Percentiles rank a stretch among this genome's conserved stretches.
Evolutionary conservation across 2,888 invertebrate species (phyloP).

Genomic region (Plebejus argus): DNA sequence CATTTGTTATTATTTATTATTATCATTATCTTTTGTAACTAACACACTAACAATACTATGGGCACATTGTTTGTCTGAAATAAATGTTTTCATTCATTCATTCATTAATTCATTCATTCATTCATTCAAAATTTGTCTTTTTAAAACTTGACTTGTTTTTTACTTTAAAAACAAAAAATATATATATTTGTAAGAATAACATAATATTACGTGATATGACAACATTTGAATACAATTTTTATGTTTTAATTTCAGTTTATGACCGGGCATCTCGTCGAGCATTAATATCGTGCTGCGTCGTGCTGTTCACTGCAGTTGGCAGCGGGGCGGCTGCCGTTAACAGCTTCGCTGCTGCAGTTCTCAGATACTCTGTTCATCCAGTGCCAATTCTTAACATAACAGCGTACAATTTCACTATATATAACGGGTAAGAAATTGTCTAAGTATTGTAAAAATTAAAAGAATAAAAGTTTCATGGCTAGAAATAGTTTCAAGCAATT

Average conservation of each 20-base stretch:
- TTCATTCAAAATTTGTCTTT: too few relatives aligned
- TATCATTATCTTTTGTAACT: too few relatives aligned
- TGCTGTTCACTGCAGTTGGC: constrained; percentile 63
- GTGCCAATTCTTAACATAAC: constrained; percentile 65
- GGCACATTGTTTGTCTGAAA: too few relatives aligned
- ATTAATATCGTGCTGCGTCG: constrained; percentile 59
- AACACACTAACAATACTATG: too few relatives aligned
- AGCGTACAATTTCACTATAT: constrained; percentile 65
- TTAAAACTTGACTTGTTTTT: too few relatives aligned
- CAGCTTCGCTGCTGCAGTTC: constrained; percentile 70
- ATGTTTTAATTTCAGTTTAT: constrained; percentile 53
- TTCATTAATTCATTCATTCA: too few relatives aligned
- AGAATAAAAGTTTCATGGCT: too few relatives aligned
- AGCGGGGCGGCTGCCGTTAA: constrained; percentile 71
- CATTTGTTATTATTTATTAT: too few relatives aligned
- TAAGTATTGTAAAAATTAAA: not conserved
- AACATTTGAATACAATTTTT: not conserved
- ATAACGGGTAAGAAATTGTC: constrained; percentile 60
- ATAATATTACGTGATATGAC: not conserved
- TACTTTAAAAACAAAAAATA: too few relatives aligned
- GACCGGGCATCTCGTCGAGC: constrained; percentile 65
- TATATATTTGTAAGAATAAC: too few relatives aligned
- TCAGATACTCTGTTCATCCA: constrained; percentile 60
- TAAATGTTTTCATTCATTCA: too few relatives aligned
- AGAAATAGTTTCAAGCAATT: too few relatives aligned